Conservation (phyloP, 2,888 invertebrate species). For the Drosophila silvestris region DNA sequence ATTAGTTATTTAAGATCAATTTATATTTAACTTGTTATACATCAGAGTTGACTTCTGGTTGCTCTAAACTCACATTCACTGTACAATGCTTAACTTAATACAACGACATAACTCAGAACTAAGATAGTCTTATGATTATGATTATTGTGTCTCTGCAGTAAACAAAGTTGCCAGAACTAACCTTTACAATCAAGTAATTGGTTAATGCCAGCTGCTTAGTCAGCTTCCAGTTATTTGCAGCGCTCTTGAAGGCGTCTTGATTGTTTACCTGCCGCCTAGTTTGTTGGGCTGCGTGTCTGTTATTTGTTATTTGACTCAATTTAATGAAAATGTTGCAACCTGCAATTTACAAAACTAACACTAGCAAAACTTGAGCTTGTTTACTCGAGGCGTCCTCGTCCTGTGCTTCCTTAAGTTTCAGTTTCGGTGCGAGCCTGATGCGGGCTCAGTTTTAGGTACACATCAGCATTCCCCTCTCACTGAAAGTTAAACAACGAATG, state of each 20-base stretch:
- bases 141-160: background rate
- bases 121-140: constrained; percentile 14
- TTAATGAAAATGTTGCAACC: constrained; percentile 82
- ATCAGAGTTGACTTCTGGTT: background rate
- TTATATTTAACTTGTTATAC: no score
- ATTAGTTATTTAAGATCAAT: background rate
- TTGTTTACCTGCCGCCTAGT: constrained; percentile 47
- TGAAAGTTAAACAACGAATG: constrained; percentile 66
- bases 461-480: constrained; percentile 43
- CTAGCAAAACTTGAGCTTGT: constrained; percentile 68
- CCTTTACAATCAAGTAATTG: constrained; percentile 43
- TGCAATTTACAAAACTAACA: constrained; percentile 76
- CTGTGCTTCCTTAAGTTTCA: constrained; percentile 16
- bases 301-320: constrained; percentile 75
- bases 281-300: constrained; percentile 27
- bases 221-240: constrained; percentile 51
- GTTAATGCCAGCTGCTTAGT: constrained; percentile 45
- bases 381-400: constrained; percentile 49
- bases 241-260: constrained; percentile 44
- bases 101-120: background rate
- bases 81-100: background rate
- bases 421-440: constrained; percentile 38
- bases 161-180: constrained; percentile 1
- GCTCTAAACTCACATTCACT: background rate
- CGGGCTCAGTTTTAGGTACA: constrained; percentile 71